Evolutionary conservation across 2,113 vertebrate genomes (phyloP).

Genomic region (Plestiodon gilberti): DNA sequence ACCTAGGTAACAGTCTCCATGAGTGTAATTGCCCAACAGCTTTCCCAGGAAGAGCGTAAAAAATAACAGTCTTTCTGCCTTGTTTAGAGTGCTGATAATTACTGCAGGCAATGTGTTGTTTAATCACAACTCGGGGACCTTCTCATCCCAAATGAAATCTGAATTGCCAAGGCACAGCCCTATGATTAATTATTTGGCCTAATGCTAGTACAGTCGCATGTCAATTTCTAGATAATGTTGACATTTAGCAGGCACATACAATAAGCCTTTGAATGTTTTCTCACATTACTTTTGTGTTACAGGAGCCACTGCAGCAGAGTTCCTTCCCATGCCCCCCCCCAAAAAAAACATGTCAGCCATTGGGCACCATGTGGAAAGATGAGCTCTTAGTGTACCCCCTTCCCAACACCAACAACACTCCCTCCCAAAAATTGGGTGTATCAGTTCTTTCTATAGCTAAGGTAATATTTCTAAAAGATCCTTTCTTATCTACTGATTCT

Average conservation of each 20-base stretch:
- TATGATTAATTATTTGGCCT: not conserved
- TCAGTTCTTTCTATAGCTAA: no score
- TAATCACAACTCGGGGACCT: not conserved
- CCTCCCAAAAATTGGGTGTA: no score
- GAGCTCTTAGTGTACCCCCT: no score
- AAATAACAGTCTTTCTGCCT: not conserved
- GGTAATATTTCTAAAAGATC: no score
- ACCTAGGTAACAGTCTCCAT: not conserved
- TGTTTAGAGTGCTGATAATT: not conserved
- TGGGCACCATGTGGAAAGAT: not conserved
- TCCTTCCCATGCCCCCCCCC: not conserved
- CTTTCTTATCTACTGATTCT: not conserved
- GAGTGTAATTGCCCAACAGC: not conserved
- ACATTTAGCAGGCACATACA: not conserved
- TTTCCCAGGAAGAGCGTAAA: not conserved
- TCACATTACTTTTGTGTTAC: not conserved
- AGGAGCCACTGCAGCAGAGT: not conserved
- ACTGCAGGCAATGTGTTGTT: not conserved
- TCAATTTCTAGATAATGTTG: not conserved
- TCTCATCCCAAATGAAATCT: not conserved
- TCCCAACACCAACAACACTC: no score
- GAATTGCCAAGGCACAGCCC: not conserved
- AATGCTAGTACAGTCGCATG: not conserved
- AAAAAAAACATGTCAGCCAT: not conserved
- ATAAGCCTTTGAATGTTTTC: not conserved